Evolutionary conservation across 1,140 invertebrate species (phyloP).

Genomic region (Telenomus remus): DNA sequence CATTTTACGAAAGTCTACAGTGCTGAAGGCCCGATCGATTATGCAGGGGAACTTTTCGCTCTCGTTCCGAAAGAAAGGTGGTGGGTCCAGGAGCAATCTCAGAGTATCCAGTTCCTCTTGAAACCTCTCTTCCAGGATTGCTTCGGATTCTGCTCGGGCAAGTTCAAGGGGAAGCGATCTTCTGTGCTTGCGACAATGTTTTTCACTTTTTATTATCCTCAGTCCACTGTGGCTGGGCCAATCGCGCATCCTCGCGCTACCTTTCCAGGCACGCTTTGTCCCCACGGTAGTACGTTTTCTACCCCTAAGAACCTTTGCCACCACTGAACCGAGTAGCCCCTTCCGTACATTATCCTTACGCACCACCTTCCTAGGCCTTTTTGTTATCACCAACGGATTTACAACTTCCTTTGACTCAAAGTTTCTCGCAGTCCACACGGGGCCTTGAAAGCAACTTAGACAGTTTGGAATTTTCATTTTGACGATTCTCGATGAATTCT

Average conservation of each 20-base stretch:
- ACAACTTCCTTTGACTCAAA: conserved; percentile 50
- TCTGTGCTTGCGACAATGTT: not conserved
- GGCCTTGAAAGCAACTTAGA: conserved; percentile 61
- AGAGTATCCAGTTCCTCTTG: conserved; percentile 64
- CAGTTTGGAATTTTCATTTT: conserved; percentile 71
- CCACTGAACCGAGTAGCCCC: conserved; percentile 38
- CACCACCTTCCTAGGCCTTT: conserved; percentile 62
- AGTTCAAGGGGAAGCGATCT: conserved; percentile 6
- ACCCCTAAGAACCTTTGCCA: conserved; percentile 45
- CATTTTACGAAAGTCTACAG: conserved; percentile 67
- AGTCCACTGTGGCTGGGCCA: conserved; percentile 15
- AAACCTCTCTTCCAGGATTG: conserved; percentile 58
- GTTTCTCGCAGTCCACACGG: conserved; percentile 8
- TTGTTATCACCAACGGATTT: conserved; percentile 67
- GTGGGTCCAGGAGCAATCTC: conserved; percentile 66
- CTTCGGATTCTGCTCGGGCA: not conserved
- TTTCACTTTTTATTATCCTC: conserved; percentile 13
- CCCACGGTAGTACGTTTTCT: conserved; percentile 37
- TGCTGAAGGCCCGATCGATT: conserved; percentile 64
- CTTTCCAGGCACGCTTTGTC: conserved; percentile 39
- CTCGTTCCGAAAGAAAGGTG: conserved; percentile 56
- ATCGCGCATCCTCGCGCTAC: conserved; percentile 57
- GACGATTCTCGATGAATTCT: not conserved
- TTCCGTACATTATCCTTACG: conserved; percentile 42
- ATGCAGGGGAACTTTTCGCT: conserved; percentile 30